Percentiles rank a stretch among this genome's conserved stretches.
Evolutionary conservation across 2,797 vertebrate genomes (phyloP).

Genomic region (Megalops cyprinoides): DNA sequence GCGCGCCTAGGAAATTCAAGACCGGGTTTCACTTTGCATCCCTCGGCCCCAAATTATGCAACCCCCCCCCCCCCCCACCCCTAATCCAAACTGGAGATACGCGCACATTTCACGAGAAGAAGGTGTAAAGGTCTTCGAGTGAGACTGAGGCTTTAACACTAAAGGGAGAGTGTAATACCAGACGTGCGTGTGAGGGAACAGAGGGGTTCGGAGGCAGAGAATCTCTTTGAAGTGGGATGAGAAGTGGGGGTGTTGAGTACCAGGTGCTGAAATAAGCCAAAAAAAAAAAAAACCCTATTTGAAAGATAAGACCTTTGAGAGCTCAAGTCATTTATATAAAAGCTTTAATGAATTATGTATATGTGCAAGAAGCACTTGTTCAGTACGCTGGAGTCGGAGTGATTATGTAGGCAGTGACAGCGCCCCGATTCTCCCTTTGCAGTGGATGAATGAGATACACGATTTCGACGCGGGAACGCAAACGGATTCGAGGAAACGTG

Average conservation of each 20-base stretch:
- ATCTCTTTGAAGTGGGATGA: slow-evolving; percentile 8
- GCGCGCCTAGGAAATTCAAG: background rate
- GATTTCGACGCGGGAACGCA: background rate
- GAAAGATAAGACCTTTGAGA: background rate
- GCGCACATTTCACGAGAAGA: background rate
- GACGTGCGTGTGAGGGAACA: background rate
- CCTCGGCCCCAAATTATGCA: background rate
- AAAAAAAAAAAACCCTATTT: background rate
- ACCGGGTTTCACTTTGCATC: background rate
- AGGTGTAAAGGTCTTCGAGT: slow-evolving; percentile 6
- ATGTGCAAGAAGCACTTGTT: background rate
- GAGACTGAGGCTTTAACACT: background rate
- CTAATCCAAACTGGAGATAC: slow-evolving; percentile 7
- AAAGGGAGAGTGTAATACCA: background rate
- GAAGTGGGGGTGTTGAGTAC: background rate
- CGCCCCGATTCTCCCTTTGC: background rate
- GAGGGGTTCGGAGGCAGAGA: background rate
- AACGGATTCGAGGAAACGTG: background rate
- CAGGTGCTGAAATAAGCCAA: slow-evolving; percentile 4
- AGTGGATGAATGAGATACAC: background rate
- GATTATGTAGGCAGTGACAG: background rate
- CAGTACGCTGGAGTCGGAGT: background rate
- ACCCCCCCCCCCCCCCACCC: background rate
- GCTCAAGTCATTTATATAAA: slow-evolving; percentile 3
- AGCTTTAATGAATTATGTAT: slow-evolving; percentile 11